Evolutionary conservation across 2,113 vertebrate genomes (phyloP).

Genomic region (Hystrix brachyura): DNA sequence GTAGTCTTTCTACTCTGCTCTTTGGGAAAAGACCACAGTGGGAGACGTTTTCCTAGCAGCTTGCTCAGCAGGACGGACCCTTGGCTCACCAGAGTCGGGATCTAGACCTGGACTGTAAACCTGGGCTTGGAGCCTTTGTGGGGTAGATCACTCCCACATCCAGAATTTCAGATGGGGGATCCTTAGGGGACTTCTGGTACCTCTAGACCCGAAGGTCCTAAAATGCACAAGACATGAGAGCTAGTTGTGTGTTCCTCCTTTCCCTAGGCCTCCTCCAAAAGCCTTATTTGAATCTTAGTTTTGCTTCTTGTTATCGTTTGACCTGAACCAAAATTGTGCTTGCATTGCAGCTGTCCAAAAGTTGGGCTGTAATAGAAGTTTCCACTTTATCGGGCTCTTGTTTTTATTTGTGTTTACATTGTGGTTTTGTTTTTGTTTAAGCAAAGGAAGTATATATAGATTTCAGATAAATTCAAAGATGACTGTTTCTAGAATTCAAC

Average conservation of each 20-base stretch:
- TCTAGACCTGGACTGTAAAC: not conserved
- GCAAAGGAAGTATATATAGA: not conserved
- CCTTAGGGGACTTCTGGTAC: not conserved
- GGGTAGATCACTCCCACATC: not conserved
- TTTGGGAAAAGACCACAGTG: not conserved
- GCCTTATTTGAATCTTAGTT: not conserved
- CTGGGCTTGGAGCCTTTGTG: not conserved
- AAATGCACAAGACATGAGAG: not conserved
- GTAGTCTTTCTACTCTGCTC: not conserved
- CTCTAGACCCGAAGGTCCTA: not conserved
- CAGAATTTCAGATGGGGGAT: not conserved
- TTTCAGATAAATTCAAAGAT: constrained; percentile 42
- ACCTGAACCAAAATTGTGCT: not conserved
- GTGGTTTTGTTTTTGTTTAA: constrained; percentile 64
- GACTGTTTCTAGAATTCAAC: not conserved
- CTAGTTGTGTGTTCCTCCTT: not conserved
- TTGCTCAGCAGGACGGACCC: not conserved
- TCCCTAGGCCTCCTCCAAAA: not conserved
- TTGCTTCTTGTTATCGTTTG: not conserved
- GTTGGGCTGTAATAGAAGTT: not conserved
- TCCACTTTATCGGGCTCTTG: not conserved
- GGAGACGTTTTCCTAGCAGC: not conserved
- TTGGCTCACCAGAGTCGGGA: not conserved
- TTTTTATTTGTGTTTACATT: constrained; percentile 20
- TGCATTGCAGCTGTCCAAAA: not conserved